These are phyloP conservation scores for Oxycera nigricornis DNA, from an alignment of 2,888 invertebrate species.

Conservation along the genomic window DNA sequence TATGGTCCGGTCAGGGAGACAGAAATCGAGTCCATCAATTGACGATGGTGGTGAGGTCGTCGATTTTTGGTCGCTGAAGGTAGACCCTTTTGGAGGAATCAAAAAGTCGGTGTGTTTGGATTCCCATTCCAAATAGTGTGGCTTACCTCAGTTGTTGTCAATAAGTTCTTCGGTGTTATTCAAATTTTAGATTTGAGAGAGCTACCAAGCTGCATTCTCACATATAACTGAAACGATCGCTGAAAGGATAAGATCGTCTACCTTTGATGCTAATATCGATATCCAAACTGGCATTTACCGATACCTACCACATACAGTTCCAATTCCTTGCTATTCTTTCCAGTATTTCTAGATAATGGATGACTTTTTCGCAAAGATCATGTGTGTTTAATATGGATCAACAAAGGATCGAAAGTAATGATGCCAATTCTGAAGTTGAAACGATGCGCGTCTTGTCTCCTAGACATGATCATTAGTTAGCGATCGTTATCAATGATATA, in stretches of 20 bases:
- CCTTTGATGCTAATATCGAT: no score
- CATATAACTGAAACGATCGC: background rate
- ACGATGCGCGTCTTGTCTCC: constrained; percentile 5
- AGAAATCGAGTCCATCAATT: background rate
- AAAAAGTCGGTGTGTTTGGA: background rate
- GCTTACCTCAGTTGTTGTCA: no score
- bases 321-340: no score
- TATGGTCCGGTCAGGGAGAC: constrained; percentile 39
- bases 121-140: background rate
- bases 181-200: background rate
- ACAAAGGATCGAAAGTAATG: constrained; percentile 28
- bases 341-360: no score
- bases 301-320: no score
- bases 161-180: no score
- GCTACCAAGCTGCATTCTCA: background rate
- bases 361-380: no score
- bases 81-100: background rate
- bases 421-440: constrained; percentile 4
- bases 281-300: no score
- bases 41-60: background rate
- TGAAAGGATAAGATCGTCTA: no score
- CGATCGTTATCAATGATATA: constrained; percentile 43
- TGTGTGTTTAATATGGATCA: no score
- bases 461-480: constrained; percentile 40
- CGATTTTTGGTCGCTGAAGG: background rate